Evolutionary conservation across 2,113 vertebrate genomes (phyloP).

Genomic region (Xiphophorus hellerii): DNA sequence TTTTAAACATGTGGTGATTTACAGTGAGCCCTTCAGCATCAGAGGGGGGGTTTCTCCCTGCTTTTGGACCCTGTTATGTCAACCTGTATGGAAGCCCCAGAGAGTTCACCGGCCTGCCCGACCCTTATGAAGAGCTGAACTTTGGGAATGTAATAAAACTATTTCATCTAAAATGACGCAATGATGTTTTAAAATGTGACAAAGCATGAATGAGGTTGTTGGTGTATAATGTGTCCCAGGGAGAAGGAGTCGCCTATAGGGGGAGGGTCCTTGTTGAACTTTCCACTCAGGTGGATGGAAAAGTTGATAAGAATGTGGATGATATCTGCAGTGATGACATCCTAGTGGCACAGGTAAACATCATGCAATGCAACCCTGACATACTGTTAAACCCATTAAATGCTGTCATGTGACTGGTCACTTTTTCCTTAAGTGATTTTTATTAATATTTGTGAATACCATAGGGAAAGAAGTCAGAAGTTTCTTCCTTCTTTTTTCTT

Average conservation of each 20-base stretch:
- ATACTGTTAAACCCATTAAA: neutral
- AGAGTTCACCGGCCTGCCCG: slow-evolving; percentile 91
- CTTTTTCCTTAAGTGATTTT: neutral
- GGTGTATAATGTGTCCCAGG: slow-evolving; percentile 75
- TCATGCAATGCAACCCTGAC: neutral
- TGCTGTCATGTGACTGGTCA: neutral
- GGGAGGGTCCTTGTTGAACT: slow-evolving; percentile 93
- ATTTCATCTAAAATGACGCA: no score
- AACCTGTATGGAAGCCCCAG: slow-evolving; percentile 95
- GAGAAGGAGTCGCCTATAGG: slow-evolving; percentile 94
- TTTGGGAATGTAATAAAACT: slow-evolving; percentile 84
- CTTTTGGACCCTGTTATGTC: slow-evolving; percentile 95
- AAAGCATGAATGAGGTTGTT: neutral
- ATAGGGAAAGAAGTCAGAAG: neutral
- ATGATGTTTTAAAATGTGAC: neutral
- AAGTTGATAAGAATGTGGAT: slow-evolving; percentile 85
- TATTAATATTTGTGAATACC: neutral
- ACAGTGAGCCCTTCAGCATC: slow-evolving; percentile 82
- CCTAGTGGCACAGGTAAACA: slow-evolving; percentile 90
- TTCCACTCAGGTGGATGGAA: slow-evolving; percentile 87
- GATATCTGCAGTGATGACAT: slow-evolving; percentile 90
- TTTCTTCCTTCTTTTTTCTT: neutral
- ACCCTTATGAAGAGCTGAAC: slow-evolving; percentile 94
- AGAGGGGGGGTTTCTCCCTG: slow-evolving; percentile 92
- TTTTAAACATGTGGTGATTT: slow-evolving; percentile 18